A percentile compares a stretch with the other conserved stretches of the same genome.
Evolutionary conservation across 53 echinoderm and acorn worm species (phyloP).

Genomic region (Actinopyga echinites): DNA sequence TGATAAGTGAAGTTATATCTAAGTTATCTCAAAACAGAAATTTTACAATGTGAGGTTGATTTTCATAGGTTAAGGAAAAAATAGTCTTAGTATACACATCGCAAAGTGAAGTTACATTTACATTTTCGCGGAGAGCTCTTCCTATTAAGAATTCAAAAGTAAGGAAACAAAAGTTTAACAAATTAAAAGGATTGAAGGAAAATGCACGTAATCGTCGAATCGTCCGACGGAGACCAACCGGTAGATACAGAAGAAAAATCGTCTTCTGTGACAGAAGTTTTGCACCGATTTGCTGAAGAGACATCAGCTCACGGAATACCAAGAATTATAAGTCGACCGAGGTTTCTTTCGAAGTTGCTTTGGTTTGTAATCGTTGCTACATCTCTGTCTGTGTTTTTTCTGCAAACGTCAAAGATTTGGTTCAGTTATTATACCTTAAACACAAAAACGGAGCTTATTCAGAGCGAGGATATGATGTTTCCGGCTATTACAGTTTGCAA

Average conservation of each 20-base stretch:
- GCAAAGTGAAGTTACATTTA: too few relatives aligned
- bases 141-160: too few relatives aligned
- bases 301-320: slow-evolving; percentile 90
- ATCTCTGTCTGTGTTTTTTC: slow-evolving; percentile 44
- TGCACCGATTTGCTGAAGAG: slow-evolving; percentile 65
- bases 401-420: slow-evolving; percentile 56
- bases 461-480: slow-evolving; percentile 55
- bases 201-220: too few relatives aligned
- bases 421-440: slow-evolving; percentile 62
- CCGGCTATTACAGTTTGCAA: slow-evolving; percentile 88
- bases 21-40: too few relatives aligned
- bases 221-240: too few relatives aligned
- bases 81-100: too few relatives aligned
- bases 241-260: not conserved
- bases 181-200: too few relatives aligned
- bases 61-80: too few relatives aligned
- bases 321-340: slow-evolving; percentile 47
- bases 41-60: too few relatives aligned
- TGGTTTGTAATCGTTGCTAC: slow-evolving; percentile 63
- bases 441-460: slow-evolving; percentile 71
- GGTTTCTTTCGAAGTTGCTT: slow-evolving; percentile 58
- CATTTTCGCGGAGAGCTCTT: too few relatives aligned
- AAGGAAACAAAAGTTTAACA: too few relatives aligned
- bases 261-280: slow-evolving; percentile 22
- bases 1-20: too few relatives aligned